Base-by-base conservation (phyloP, 2,113 vertebrate species). In the Centropus unirufus region DNA sequence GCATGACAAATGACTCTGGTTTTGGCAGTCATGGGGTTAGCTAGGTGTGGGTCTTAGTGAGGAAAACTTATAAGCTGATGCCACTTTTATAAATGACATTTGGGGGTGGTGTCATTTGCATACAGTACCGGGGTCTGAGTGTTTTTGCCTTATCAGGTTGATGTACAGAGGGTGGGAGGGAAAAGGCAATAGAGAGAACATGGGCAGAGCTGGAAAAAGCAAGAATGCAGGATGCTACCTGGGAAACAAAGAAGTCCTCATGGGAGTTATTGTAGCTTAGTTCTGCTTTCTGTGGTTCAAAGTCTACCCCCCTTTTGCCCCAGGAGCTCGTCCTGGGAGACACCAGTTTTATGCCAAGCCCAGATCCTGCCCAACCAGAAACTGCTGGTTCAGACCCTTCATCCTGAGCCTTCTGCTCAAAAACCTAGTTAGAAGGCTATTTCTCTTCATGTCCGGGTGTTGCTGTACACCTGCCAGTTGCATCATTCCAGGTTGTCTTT, bases 381-480 rank as follows among this genome's bases (percentile, higher is more conserved):
- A 36, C 8, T 77, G 24, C 36, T 73, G 49, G 20, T n/a, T 83
- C 69, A 75, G 34, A 67, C 16, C 19, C 57, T 87, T 59, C 64
- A 6, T 34, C 52, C 76, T 46, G 44, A 89, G 22, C 47, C 42
- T 59, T 79, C 23, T 29, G 12, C 30, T 74, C 16, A 59, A 68
- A 91, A 84, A 34, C 23, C 47, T 27, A 29, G 21, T 55, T 85
- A 54, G 12, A 49, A 80, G 20, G 34, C 55, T 34, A 3, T 47
- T 83, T 88, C 29, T 83, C 30, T n/a, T 58, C 23, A 4, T 1
- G 24, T 8, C 46, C 39, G 73, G 68, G 19, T 58, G 87, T 77
- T 87, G 90, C 74, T 67, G 54, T 66, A 91, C 95, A 79, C 87
- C 91, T 91, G 67, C 70, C 64, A 46, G 78, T 42, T 54, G 89